Conservation (phyloP, 1,140 invertebrate species). For the Calephelis virginiensis region DNA sequence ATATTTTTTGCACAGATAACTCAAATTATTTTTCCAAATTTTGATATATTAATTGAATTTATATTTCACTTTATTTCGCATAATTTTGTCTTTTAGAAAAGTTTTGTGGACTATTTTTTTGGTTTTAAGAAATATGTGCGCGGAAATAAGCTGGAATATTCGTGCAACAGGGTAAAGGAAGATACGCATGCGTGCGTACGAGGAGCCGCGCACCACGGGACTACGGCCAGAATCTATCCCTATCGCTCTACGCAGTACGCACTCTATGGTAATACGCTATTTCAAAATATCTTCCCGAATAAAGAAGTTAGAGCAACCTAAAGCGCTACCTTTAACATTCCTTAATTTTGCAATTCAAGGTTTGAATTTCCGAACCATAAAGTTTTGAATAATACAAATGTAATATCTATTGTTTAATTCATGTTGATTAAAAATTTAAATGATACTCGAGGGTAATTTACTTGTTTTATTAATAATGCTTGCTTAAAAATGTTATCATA, state of each 20-base stretch:
- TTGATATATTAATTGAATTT: not conserved
- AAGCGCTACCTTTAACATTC: constrained; percentile 32
- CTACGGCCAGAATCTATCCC: constrained; percentile 37
- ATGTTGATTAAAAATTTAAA: not conserved
- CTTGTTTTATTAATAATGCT: too few relatives aligned
- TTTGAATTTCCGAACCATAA: not conserved
- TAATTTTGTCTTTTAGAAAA: not conserved
- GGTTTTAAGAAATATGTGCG: constrained; percentile 12
- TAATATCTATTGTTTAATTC: not conserved
- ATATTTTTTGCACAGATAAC: constrained; percentile 18
- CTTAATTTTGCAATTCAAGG: not conserved
- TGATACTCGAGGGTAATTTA: too few relatives aligned
- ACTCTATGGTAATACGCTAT: constrained; percentile 31
- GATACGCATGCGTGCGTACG: constrained; percentile 56
- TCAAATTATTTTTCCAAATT: constrained; percentile 18
- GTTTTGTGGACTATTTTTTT: not conserved
- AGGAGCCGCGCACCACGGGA: constrained; percentile 45
- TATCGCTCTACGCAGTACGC: constrained; percentile 21
- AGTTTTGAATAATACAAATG: too few relatives aligned
- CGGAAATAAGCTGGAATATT: constrained; percentile 24
- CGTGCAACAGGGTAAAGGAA: constrained; percentile 46
- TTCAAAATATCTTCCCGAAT: constrained; percentile 30
- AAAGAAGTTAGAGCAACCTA: not conserved
- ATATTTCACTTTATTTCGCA: not conserved
- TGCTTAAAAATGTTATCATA: too few relatives aligned